Evolutionary conservation across 2,113 vertebrate species (phyloP).

Genomic region (Coptodon bakossiorum): DNA sequence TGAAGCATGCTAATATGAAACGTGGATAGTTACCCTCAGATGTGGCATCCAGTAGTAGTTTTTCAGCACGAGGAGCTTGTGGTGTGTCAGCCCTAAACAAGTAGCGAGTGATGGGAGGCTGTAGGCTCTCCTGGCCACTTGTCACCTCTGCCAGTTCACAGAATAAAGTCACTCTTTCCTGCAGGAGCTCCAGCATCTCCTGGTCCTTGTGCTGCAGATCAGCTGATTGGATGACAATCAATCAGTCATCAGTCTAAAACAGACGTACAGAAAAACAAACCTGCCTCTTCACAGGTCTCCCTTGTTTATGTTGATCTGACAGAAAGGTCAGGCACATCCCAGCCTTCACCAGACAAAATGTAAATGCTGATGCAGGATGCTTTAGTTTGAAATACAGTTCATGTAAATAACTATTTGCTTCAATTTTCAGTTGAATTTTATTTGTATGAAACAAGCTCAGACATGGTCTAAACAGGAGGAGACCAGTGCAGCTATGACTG

Average conservation of each 20-base stretch:
- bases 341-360: background rate
- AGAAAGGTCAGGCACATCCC: accelerated
- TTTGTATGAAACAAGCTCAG: background rate
- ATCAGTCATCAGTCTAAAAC: background rate
- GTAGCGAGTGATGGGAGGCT: slow-evolving; percentile 64
- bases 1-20: background rate
- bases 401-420: background rate
- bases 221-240: slow-evolving; percentile 56
- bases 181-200: slow-evolving; percentile 80
- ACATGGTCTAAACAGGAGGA: background rate
- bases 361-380: background rate
- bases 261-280: background rate
- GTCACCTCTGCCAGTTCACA: slow-evolving; percentile 78
- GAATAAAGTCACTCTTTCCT: slow-evolving; percentile 84
- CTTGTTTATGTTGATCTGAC: background rate
- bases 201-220: slow-evolving; percentile 83
- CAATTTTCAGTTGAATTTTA: accelerated
- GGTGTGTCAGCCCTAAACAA: slow-evolving; percentile 79
- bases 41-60: slow-evolving; percentile 79
- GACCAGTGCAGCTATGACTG: background rate
- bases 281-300: background rate
- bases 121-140: slow-evolving; percentile 65
- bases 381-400: background rate
- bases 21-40: slow-evolving; percentile 70
- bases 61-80: slow-evolving; percentile 76